Base-by-base conservation (phyloP, 2,888 invertebrate genomes). In the Thera obeliscata region DNA sequence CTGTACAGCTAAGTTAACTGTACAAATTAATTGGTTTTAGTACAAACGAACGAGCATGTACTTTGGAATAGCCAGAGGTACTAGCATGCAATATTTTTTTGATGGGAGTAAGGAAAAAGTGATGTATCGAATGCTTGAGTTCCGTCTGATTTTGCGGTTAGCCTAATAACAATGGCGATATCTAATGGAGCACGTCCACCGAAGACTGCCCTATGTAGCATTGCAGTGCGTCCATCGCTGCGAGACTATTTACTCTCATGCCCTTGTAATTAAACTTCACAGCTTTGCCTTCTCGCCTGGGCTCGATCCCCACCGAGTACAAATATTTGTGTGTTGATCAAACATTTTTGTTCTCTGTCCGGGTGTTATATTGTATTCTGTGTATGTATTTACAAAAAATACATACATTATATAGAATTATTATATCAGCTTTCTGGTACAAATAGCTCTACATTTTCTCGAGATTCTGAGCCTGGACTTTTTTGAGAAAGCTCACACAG, bases 1-100 rank as follows among this genome's bases (percentile, higher is more conserved):
- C 12, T 63, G 9, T n/a, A 64, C 59, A 54, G 64, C n/a, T 64
- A 57, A 3, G 9, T 8, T 58, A 55, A 48, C 58, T 22, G 62
- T 63, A 22, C 33, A 12, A 22, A 22, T 22, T 49, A 22, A 56
- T 49, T 62, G 35, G 6, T 55, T 55, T 57, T 5, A 41, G 48
- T 55, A 55, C 7, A 48, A 36, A 33, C n/a, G 49, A 49, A 49
- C 43, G 43, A 46, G 43, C 43, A 46, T 46, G 43, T 9, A 46
- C 8, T 43, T 43, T 43, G 43, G 8, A 43, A 8, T 46, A 9
- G 9, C 9, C 41, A 46, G 43, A 46, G 2, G 9, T 9, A 7
- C 8, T 0, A 46, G 43, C 2, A 46, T 9, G 9, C 9, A 2
- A 9, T 9, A 7, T 38, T 3, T 46, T 46, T 46, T 41, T 41